phyloP scores from a whole-genome alignment of 2,113 vertebrate genomes.

The Pangasianodon hypophthalmus region DNA sequence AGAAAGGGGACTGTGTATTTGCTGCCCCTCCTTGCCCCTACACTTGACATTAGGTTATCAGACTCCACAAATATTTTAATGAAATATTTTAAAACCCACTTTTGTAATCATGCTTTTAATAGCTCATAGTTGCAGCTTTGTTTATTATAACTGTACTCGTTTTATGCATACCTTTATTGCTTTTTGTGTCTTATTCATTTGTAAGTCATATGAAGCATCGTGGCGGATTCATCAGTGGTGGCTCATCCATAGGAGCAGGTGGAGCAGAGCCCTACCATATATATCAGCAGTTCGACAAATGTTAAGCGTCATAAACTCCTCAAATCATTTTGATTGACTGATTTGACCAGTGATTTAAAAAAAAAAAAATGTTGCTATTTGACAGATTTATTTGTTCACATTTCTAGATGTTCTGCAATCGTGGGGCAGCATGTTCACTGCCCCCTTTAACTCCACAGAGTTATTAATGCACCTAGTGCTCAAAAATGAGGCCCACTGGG shows the following conservation, averaged over 20 bases:
- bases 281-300: not conserved
- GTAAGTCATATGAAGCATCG: not conserved
- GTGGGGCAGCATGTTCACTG: not conserved
- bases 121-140: not conserved
- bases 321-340: not conserved
- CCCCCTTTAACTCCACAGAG: not conserved
- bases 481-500: not conserved
- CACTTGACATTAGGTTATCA: not conserved
- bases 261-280: not conserved
- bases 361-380: not conserved
- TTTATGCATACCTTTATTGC: not conserved
- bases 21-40: not conserved
- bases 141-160: not conserved
- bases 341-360: not conserved
- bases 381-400: not conserved
- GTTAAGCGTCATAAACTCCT: not conserved
- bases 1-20: not conserved
- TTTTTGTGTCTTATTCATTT: not conserved
- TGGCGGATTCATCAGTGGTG: not conserved
- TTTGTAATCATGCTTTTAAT: not conserved
- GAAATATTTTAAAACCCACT: not conserved
- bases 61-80: too few species aligned
- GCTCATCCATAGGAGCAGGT: not conserved
- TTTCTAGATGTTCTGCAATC: not conserved
- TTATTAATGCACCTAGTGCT: not conserved